Percentiles rank a stretch among this genome's conserved stretches.
These are phyloP conservation scores for Scaptodrosophila latifasciaeformis DNA, from an alignment of 2,888 invertebrate species.

Conservation along the genomic window DNA sequence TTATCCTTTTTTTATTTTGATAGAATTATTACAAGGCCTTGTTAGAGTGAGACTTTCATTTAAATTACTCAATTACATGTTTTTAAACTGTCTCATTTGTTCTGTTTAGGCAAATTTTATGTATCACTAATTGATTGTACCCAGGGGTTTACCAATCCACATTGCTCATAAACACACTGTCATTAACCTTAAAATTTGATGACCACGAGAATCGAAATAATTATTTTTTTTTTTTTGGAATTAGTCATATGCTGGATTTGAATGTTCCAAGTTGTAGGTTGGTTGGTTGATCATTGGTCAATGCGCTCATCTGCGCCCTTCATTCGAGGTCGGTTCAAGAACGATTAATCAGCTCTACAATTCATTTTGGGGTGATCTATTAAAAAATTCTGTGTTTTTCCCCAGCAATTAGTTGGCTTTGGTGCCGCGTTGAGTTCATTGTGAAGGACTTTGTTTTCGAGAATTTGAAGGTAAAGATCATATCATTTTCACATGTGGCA, in stretches of 20 bases:
- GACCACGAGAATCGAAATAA: constrained; percentile 4
- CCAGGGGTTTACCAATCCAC: constrained; percentile 37
- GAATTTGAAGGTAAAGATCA: no score
- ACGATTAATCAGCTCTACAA: constrained; percentile 30
- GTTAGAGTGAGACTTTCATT: no score
- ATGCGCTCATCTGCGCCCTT: constrained; percentile 57
- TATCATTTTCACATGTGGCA: no score
- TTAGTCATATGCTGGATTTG: constrained; percentile 28
- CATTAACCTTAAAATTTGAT: constrained; percentile 59
- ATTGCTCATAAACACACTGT: constrained; percentile 37
- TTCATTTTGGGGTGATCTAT: not conserved
- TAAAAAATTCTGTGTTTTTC: constrained; percentile 30
- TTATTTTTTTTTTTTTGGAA: not conserved
- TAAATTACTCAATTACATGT: not conserved
- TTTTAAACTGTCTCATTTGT: not conserved
- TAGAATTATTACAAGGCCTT: no score
- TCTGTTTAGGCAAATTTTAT: not conserved
- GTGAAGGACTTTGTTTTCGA: constrained; percentile 54
- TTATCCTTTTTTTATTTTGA: no score
- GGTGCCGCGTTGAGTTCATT: constrained; percentile 58
- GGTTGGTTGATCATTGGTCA: constrained; percentile 51
- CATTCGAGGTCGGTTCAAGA: constrained; percentile 47
- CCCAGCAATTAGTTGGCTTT: not conserved
- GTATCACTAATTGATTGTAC: not conserved
- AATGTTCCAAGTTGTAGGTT: constrained; percentile 49